These are phyloP conservation scores for Micromesistius poutassou DNA, from an alignment of 2,797 vertebrate species.

Conservation along the genomic window DNA sequence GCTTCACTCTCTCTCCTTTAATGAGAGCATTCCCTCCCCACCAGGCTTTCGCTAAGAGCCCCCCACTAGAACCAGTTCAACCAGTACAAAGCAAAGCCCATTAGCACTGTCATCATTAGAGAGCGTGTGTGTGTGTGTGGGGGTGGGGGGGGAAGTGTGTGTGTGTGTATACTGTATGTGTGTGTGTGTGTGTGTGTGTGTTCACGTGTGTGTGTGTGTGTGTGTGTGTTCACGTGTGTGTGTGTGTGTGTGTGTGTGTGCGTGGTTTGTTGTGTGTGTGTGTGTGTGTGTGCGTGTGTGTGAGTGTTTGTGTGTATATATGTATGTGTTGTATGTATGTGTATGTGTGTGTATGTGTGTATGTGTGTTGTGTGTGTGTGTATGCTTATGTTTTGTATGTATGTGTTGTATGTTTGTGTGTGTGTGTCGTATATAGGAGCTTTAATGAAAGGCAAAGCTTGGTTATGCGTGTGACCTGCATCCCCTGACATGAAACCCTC, in stretches of 20 bases:
- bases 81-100: conserved; percentile 30
- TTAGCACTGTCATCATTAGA: conserved; percentile 32
- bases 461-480: background rate
- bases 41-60: background rate
- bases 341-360: background rate
- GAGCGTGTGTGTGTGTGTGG: background rate
- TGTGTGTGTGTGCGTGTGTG: conserved; percentile 10
- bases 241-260: background rate
- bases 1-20: background rate
- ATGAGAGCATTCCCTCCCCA: background rate
- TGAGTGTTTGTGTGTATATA: background rate
- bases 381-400: background rate
- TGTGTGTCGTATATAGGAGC: background rate
- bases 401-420: background rate
- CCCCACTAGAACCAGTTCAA: background rate
- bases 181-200: conserved; percentile 4
- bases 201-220: conserved; percentile 7
- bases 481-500: background rate
- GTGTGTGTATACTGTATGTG: background rate
- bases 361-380: background rate
- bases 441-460: background rate
- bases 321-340: background rate
- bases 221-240: background rate
- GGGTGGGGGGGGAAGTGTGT: too few relatives aligned
- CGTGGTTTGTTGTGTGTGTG: conserved; percentile 5